Evolutionary conservation across 2,888 invertebrate species (phyloP).

Genomic region (Flexamia atlantica): DNA sequence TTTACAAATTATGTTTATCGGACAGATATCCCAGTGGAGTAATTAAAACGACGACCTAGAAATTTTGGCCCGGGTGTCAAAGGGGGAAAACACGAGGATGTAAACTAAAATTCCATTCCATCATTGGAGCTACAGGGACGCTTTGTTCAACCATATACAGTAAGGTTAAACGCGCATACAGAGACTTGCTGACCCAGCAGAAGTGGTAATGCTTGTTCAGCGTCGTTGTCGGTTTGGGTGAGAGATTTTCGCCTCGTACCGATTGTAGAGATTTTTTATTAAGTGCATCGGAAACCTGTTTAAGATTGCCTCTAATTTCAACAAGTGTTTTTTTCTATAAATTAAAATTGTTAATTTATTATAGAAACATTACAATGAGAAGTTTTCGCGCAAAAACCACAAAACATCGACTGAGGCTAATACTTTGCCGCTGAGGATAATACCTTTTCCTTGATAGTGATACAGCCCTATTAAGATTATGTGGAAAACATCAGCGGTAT

Average conservation of each 20-base stretch:
- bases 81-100: neutral
- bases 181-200: slow-evolving; percentile 9
- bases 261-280: no score
- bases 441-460: neutral
- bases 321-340: no score
- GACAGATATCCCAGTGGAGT: no score
- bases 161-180: slow-evolving; percentile 2
- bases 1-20: no score
- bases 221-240: neutral
- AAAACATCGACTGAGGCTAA: neutral
- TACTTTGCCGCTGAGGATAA: slow-evolving; percentile 4
- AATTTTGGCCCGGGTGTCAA: neutral
- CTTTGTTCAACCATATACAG: slow-evolving; percentile 17
- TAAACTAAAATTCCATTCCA: neutral
- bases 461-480: slow-evolving; percentile 18
- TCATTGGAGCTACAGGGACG: neutral
- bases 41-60: neutral
- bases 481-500: neutral
- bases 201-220: neutral
- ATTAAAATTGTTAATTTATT: no score
- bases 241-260: no score
- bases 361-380: no score
- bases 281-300: no score
- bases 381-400: no score
- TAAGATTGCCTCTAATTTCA: no score